A percentile compares a stretch with the other conserved stretches of the same genome.
These are phyloP conservation scores for Ursus arctos DNA, from an alignment of 2,113 vertebrate species.

Conservation along the genomic window DNA sequence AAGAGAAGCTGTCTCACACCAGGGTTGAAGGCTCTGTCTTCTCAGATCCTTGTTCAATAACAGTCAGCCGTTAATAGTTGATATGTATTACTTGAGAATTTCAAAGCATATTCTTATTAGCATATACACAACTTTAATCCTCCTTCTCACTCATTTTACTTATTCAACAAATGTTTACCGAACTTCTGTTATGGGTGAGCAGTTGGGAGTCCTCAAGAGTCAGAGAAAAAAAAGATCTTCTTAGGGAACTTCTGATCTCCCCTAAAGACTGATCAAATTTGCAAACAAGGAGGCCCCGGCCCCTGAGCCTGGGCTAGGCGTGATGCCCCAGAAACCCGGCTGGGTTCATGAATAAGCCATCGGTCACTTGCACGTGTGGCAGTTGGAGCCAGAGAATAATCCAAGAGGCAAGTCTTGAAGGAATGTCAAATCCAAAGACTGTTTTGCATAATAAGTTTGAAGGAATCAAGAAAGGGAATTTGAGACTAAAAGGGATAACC, in stretches of 20 bases:
- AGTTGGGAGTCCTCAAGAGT: slow-evolving; percentile 25
- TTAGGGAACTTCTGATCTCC: not conserved
- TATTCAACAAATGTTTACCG: not conserved
- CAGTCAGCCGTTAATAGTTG: not conserved
- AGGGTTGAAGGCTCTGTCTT: not conserved
- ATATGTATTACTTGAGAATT: not conserved
- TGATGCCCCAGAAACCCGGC: not conserved
- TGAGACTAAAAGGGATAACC: not conserved
- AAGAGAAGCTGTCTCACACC: not conserved
- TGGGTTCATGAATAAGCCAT: not conserved
- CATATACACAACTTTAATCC: not conserved
- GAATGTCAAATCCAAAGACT: not conserved
- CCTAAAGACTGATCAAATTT: not conserved
- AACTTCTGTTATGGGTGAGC: not conserved
- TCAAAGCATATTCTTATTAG: not conserved
- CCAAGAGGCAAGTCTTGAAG: not conserved
- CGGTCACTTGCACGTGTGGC: not conserved
- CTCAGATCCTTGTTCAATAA: not conserved
- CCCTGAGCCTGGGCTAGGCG: not conserved
- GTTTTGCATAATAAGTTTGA: not conserved
- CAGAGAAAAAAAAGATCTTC: not conserved
- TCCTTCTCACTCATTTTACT: not conserved
- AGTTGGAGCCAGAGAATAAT: not conserved
- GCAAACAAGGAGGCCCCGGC: not conserved
- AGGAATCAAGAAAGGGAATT: slow-evolving; percentile 8